Base-by-base conservation (phyloP, 2,797 vertebrate species). In the Masticophis lateralis region DNA sequence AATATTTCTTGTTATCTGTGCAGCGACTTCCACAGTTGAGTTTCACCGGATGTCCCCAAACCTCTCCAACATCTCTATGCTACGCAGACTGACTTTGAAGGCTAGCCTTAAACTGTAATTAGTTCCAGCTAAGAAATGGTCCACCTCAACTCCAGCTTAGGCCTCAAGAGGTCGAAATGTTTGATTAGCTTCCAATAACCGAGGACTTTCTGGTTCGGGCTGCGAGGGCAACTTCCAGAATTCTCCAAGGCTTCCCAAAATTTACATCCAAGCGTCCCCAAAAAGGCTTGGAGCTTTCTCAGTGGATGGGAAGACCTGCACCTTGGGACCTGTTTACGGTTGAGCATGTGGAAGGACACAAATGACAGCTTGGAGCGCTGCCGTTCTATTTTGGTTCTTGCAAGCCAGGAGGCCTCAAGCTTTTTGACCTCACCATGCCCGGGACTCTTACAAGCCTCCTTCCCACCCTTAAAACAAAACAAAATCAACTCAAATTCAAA, bases 351-450 rank as follows among this genome's bases (percentile, higher is more conserved):
- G 74, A 83, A 74, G 32, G 90, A 89, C 25, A 56, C 87, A 86
- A 92, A 89, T 79, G 91, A 90, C 90, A 94, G 28, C 61, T 12
- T 10, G 92, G 92, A 32, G 1, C 2, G 11, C 7, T 66, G 16
- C 25, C 6, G 1, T 20, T 25, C 0, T 53, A 13, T 22, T 4
- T 4, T 4, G 12, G 7, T 1, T 28, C 12, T 37, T 51, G 28
- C 57, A 56, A 51, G 14, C 12, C 3, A 0, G 1, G 56, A n/a
- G 3, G 3, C 43, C 7, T 18, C 18, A 27, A 5, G 1, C 0
- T 2, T 6, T 14, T 16, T 4, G 2, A 57, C 8, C 11, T 37
- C 25, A 51, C 22, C 9, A 4, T 37, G 88, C 91, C 94, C 16
- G 11, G 51, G 51, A 0, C 4, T 3, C 55, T 27, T n/a, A 74